Conservation (phyloP, 2,113 vertebrate genomes). For the Machaerirhynchus nigripectus region DNA sequence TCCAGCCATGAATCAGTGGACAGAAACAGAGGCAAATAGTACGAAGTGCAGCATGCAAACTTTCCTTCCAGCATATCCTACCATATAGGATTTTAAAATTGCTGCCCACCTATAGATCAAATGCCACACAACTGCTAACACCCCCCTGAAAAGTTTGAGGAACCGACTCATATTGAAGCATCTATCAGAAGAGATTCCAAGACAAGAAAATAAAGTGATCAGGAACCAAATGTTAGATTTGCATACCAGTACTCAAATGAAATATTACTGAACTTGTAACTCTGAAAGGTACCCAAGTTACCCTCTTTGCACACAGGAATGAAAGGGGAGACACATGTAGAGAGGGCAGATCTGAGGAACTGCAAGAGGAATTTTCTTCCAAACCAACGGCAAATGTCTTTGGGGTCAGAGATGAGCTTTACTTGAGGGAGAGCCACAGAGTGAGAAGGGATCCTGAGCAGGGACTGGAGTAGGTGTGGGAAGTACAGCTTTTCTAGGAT, state of each 20-base stretch:
- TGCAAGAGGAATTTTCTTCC: background rate
- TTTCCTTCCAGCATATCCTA: background rate
- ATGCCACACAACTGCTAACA: background rate
- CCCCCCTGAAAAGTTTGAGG: background rate
- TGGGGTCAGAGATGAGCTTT: background rate
- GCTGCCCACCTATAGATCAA: background rate
- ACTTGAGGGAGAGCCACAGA: background rate
- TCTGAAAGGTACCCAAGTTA: background rate
- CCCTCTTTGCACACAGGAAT: rapidly evolving
- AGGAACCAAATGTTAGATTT: background rate
- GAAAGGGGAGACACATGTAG: background rate
- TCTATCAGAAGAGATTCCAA: background rate
- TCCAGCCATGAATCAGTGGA: background rate
- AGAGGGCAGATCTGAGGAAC: background rate
- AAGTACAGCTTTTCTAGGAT: background rate
- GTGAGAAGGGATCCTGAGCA: background rate
- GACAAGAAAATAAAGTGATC: background rate
- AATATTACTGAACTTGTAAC: background rate
- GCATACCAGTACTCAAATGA: background rate
- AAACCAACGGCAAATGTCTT: background rate
- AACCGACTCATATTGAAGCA: background rate
- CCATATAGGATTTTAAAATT: background rate
- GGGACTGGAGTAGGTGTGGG: background rate
- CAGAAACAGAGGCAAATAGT: background rate
- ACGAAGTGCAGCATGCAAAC: background rate